Conservation (phyloP, 2,113 vertebrate species). For the Strix uralensis region DNA sequence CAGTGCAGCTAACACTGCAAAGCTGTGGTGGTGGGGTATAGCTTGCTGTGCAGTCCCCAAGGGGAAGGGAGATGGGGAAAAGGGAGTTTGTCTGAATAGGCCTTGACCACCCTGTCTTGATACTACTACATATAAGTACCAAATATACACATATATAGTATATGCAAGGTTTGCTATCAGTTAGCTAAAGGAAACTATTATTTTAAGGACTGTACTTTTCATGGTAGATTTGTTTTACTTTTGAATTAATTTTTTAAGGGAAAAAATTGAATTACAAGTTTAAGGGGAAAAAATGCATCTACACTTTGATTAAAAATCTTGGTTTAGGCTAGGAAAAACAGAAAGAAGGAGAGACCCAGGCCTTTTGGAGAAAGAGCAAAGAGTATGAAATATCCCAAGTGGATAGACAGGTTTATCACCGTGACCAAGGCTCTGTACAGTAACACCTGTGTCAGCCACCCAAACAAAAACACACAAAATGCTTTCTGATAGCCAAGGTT, state of each 20-base stretch:
- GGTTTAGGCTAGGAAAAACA: neutral
- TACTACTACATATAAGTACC: neutral
- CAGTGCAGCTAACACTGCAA: neutral
- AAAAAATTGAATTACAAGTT: neutral
- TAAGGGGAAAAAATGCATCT: neutral
- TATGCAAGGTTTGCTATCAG: neutral
- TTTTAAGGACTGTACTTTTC: neutral
- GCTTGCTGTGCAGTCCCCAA: accelerated
- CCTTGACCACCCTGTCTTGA: neutral
- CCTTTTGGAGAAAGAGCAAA: neutral
- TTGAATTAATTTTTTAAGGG: neutral
- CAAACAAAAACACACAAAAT: neutral
- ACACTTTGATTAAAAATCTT: neutral
- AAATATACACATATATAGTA: neutral
- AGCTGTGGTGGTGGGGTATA: accelerated
- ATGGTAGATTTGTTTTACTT: neutral
- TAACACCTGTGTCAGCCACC: neutral
- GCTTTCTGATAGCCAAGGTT: accelerated
- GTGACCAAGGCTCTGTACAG: neutral
- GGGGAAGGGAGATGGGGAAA: neutral
- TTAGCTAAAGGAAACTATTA: neutral
- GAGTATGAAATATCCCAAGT: neutral
- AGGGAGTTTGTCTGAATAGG: neutral
- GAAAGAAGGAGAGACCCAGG: neutral
- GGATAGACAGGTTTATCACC: accelerated